Percentiles rank a stretch among this genome's conserved stretches.
These are phyloP conservation scores for Pseudopipra pipra DNA, from an alignment of 2,113 vertebrate species.

Conservation along the genomic window DNA sequence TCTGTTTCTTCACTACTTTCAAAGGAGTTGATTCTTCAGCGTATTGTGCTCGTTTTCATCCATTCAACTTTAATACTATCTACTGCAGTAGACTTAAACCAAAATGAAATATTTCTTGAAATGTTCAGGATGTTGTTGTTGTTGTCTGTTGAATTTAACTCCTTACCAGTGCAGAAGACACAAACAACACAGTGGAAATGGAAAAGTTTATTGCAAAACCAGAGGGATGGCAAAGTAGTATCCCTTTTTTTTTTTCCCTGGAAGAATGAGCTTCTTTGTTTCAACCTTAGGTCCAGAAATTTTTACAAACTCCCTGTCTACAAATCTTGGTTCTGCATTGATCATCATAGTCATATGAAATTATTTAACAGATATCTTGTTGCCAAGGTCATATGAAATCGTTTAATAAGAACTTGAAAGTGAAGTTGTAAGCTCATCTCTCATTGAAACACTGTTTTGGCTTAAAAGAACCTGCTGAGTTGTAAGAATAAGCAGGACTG, in stretches of 20 bases:
- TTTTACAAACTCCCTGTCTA: conserved; percentile 21
- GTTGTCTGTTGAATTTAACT: conserved; percentile 43
- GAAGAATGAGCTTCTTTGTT: conserved; percentile 50
- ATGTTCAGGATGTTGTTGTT: conserved; percentile 32
- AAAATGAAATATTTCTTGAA: conserved; percentile 32
- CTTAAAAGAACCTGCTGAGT: conserved; percentile 31
- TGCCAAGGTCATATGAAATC: conserved; percentile 54
- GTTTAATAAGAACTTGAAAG: conserved; percentile 19
- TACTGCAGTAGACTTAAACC: not conserved
- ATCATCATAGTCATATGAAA: conserved; percentile 49
- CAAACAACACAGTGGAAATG: conserved; percentile 40
- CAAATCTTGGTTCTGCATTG: not conserved
- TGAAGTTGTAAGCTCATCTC: not conserved
- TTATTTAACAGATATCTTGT: conserved; percentile 2
- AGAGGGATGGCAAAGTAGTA: conserved; percentile 17
- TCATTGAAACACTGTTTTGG: conserved; percentile 28
- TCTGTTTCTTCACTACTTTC: not conserved
- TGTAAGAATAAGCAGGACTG: conserved; percentile 20
- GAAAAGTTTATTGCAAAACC: conserved; percentile 66
- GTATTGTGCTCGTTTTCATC: not conserved
- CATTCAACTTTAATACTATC: not conserved
- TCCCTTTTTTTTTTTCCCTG: not conserved
- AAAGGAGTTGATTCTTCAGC: conserved; percentile 1
- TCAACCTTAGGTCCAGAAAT: not conserved
- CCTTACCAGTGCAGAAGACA: not conserved